phyloP scores from a whole-genome alignment of 2,113 vertebrate genomes.

The Brachirus orientalis region DNA sequence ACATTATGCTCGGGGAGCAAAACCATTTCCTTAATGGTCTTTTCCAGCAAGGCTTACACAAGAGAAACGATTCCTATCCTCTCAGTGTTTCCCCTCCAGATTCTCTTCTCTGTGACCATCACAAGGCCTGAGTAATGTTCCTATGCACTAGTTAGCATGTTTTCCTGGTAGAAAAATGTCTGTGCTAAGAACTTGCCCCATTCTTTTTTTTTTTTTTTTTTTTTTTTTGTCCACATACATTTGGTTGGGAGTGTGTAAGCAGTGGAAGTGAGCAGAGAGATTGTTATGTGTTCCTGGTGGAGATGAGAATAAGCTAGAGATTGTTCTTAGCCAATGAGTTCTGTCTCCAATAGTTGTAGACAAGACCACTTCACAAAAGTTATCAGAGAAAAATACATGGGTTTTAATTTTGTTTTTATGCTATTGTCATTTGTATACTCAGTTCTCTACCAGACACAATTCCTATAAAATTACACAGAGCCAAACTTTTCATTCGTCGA shows the following conservation, averaged over 20 bases:
- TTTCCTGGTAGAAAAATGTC: conserved; percentile 74
- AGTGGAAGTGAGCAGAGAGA: conserved; percentile 54
- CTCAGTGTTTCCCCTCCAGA: conserved; percentile 72
- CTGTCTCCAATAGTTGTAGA: conserved; percentile 34
- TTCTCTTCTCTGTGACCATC: conserved; percentile 74
- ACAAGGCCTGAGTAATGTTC: conserved; percentile 81
- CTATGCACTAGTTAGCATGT: conserved; percentile 85
- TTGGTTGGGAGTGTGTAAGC: conserved; percentile 70
- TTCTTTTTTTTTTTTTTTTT: conserved; percentile 61
- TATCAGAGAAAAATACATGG: conserved; percentile 35
- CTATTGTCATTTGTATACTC: conserved; percentile 29
- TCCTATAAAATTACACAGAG: conserved; percentile 42
- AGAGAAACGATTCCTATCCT: conserved; percentile 75
- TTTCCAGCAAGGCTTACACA: conserved; percentile 79
- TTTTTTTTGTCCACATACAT: conserved; percentile 70
- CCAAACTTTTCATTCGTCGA: conserved; percentile 57
- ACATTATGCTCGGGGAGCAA: conserved; percentile 78
- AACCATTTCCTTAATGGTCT: conserved; percentile 79
- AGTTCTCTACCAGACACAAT: conserved; percentile 51
- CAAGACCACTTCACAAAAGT: conserved; percentile 11
- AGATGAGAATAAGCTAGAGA: conserved; percentile 59
- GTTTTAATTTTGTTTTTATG: conserved; percentile 44
- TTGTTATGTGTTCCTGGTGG: conserved; percentile 54
- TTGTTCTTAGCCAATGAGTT: conserved; percentile 53
- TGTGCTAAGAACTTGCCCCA: conserved; percentile 65